A percentile compares a stretch with the other conserved stretches of the same genome.
Evolutionary conservation across 2,888 invertebrate species (phyloP).

Genomic region (Prosapia bicincta): DNA sequence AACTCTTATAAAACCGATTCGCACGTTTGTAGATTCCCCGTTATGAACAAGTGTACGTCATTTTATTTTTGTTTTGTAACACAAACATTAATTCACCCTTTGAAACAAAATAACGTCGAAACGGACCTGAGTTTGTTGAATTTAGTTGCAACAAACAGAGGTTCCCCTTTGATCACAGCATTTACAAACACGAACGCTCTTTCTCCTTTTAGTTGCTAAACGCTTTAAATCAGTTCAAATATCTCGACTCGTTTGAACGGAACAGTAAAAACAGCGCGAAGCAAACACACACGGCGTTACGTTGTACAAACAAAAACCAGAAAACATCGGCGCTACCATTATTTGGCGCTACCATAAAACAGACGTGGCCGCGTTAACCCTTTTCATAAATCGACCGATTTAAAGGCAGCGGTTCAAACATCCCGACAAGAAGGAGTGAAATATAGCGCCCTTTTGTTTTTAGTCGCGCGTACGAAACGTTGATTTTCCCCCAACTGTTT

Average conservation of each 20-base stretch:
- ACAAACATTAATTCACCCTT: no score
- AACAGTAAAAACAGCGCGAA: neutral
- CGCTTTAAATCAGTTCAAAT: neutral
- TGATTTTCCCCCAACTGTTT: neutral
- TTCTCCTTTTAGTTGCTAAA: no score
- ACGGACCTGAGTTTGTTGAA: no score
- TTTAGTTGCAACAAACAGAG: no score
- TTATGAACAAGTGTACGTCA: no score
- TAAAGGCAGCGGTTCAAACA: neutral
- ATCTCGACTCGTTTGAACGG: neutral
- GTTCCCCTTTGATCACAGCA: no score
- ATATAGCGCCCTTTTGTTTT: slow-evolving; percentile 9
- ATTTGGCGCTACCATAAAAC: neutral
- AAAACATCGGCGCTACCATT: neutral
- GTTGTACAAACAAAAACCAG: neutral
- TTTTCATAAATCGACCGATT: slow-evolving; percentile 7
- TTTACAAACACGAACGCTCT: no score
- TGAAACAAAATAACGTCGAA: no score
- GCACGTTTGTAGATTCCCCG: no score
- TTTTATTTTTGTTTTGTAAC: no score
- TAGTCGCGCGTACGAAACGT: neutral
- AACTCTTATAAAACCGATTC: no score
- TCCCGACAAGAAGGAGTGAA: slow-evolving; percentile 7
- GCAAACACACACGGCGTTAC: neutral
- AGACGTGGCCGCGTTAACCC: neutral